Evolutionary conservation across 2,797 vertebrate species (phyloP).

Genomic region (Bovichtus diacanthus): DNA sequence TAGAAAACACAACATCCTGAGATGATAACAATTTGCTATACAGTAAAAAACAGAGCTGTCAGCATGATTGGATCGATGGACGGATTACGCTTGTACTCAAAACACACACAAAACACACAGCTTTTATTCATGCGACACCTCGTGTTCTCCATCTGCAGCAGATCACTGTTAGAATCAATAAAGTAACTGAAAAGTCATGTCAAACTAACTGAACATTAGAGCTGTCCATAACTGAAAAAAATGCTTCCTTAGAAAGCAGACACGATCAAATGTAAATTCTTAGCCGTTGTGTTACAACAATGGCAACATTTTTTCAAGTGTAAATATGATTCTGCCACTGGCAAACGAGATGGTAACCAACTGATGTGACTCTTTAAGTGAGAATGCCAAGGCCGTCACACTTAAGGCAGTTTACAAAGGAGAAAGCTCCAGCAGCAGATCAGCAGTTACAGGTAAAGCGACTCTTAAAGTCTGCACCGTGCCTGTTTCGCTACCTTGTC

Average conservation of each 20-base stretch:
- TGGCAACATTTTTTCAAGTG: constrained; percentile 45
- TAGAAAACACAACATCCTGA: constrained; percentile 31
- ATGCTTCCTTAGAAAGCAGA: constrained; percentile 86
- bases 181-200: constrained; percentile 43
- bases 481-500: constrained; percentile 54
- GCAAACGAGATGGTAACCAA: constrained; percentile 44
- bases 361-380: constrained; percentile 24
- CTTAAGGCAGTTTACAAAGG: constrained; percentile 32
- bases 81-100: neutral
- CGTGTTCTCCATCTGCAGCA: constrained; percentile 32
- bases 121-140: constrained; percentile 24
- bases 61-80: neutral
- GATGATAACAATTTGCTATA: constrained; percentile 11
- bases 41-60: constrained; percentile 27
- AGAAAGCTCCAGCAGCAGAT: constrained; percentile 57
- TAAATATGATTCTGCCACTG: constrained; percentile 49
- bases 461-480: constrained; percentile 31
- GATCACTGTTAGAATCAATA: constrained; percentile 30
- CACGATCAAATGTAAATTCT: constrained; percentile 61
- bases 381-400: constrained; percentile 21
- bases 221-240: constrained; percentile 65
- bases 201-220: constrained; percentile 62
- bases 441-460: constrained; percentile 27
- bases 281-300: constrained; percentile 64
- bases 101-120: constrained; percentile 16